phyloP scores from a whole-genome alignment of 1,140 invertebrate species.

The Drosophila mauritiana region DNA sequence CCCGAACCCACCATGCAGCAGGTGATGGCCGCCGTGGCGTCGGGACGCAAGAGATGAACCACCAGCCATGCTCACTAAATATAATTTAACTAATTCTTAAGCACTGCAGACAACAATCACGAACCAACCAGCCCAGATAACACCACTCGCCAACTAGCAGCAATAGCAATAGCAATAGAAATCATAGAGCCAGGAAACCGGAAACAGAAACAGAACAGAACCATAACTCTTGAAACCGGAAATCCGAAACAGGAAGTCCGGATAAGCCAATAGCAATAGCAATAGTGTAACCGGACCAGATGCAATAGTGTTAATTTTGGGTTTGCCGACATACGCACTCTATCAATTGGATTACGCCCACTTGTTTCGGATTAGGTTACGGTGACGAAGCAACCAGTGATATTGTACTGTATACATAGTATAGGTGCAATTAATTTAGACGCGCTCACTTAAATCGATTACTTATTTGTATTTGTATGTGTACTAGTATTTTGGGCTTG shows the following conservation, averaged over 20 bases:
- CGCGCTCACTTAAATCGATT: conserved; percentile 78
- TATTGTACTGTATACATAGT: conserved; percentile 85
- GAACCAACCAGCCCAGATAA: conserved; percentile 60
- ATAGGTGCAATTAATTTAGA: conserved; percentile 85
- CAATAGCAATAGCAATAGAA: conserved; percentile 57
- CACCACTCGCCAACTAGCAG: conserved; percentile 60
- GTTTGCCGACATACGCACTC: conserved; percentile 57
- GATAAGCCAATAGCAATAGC: conserved; percentile 47
- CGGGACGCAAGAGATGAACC: conserved; percentile 88
- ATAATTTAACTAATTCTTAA: conserved; percentile 83
- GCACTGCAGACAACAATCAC: conserved; percentile 82
- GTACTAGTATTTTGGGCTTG: conserved; percentile 38
- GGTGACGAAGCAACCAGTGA: conserved; percentile 84
- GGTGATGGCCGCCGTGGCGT: conserved; percentile 92
- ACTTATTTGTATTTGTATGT: conserved; percentile 64
- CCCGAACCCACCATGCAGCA: conserved; percentile 94
- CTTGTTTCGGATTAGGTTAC: conserved; percentile 82
- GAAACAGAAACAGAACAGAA: conserved; percentile 14
- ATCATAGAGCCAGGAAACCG: conserved; percentile 6
- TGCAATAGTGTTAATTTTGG: conserved; percentile 46
- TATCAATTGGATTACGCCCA: conserved; percentile 72
- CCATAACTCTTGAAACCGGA: conserved; percentile 33
- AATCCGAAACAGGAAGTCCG: conserved; percentile 30
- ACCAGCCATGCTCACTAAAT: conserved; percentile 84
- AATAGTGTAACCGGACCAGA: conserved; percentile 33